These are phyloP conservation scores for Anas bahamensis DNA, from an alignment of 2,797 vertebrate species.

Conservation along the genomic window DNA sequence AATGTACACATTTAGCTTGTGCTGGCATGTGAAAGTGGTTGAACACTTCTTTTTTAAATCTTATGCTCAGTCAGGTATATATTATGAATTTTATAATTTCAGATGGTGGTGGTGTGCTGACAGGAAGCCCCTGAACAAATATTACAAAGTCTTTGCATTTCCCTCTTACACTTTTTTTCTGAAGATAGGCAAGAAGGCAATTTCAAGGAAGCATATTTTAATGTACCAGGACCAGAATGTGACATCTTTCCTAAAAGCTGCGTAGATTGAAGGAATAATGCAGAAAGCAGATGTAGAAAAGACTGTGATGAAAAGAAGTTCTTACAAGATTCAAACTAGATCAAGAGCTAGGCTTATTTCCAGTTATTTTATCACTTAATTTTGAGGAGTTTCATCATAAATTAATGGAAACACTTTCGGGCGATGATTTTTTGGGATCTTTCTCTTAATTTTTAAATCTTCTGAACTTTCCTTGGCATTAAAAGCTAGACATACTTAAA, in stretches of 20 bases:
- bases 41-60: background rate
- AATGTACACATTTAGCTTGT: background rate
- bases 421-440: background rate
- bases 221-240: background rate
- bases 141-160: background rate
- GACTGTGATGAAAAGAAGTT: background rate
- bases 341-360: background rate
- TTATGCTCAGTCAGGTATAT: background rate
- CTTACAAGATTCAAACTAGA: background rate
- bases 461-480: background rate
- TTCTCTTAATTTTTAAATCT: background rate
- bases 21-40: background rate
- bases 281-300: background rate
- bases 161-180: background rate
- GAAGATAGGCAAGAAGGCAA: background rate
- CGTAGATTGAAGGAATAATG: background rate
- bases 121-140: background rate
- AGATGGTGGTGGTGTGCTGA: background rate
- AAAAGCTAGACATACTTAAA: background rate
- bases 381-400: background rate
- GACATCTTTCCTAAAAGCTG: background rate
- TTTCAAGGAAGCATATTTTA: background rate
- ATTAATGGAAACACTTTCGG: background rate
- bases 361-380: background rate
- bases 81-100: background rate